Evolutionary conservation across 2,113 vertebrate genomes (phyloP).

Genomic region (Rhipidura dahli): DNA sequence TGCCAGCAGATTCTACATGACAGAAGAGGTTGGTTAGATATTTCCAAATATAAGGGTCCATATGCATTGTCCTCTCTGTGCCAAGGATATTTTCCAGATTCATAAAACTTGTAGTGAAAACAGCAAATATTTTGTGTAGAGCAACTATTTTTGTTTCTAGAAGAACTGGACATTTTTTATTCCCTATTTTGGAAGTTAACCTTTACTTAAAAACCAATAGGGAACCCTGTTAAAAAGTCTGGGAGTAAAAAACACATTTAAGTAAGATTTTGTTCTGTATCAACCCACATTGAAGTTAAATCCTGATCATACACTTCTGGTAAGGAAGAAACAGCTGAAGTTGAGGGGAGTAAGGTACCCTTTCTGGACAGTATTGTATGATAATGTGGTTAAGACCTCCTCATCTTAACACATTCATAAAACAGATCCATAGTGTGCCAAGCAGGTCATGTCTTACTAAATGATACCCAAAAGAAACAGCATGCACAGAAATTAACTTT

Average conservation of each 20-base stretch:
- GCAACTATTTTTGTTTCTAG: neutral
- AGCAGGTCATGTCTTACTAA: neutral
- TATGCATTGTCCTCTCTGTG: neutral
- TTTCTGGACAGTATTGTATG: neutral
- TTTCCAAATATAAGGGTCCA: neutral
- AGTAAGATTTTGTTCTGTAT: neutral
- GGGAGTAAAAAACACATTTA: neutral
- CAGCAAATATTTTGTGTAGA: neutral
- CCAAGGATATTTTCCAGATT: neutral
- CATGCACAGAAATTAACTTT: neutral
- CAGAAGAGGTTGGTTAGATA: neutral
- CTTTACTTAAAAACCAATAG: neutral
- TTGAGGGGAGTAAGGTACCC: neutral
- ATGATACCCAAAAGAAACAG: neutral
- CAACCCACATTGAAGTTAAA: neutral
- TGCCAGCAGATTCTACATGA: neutral
- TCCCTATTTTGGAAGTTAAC: neutral
- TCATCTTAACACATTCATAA: neutral
- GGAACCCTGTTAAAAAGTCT: neutral
- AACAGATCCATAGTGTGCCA: neutral
- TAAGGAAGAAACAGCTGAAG: neutral
- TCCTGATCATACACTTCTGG: neutral
- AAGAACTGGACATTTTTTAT: neutral
- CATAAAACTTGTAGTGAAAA: neutral
- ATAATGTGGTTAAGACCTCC: neutral